Evolutionary conservation across 2,888 invertebrate genomes (phyloP), one percentile per base, ranked within the genome.

Genomic region (Vannuccia rotundouncinata): DNA sequence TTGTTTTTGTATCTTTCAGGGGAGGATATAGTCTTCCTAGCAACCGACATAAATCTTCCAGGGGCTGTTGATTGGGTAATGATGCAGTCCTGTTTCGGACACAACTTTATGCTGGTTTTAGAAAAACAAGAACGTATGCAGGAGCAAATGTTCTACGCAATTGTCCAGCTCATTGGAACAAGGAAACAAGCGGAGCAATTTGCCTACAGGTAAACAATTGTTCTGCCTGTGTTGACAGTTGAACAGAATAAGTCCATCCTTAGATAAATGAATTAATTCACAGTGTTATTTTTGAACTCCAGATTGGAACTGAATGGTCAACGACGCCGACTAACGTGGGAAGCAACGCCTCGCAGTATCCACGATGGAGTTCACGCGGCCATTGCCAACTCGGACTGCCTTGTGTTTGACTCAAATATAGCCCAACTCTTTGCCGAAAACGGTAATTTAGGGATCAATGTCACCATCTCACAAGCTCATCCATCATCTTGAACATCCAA

Each of bases 11-110:
- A 81, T 73, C 31, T 84, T 84, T 59, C 84, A 92, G 93, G 93
- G 78, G 99, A 99, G 89, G 99, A 99, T 88, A 99, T 99, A 85
- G 99, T 99, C 78, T 99, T 99, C 89, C 90, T 99, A 84, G 99
- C 99, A 0, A 99, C 99, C 59, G 99, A 99, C 89, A 99, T 99
- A 82, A 99, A 98, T 90, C 91, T 99, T 83, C 98, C 98, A 2
- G 99, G 99, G 81, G 98, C 97, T 31, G 97, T 98, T 10, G 97
- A 98, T 89, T 98, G 97, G 97, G 90, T 90, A 0, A 99, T 99
- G 99, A 99, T 99, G 98, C 99, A 99, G 89, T 95, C 95, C 30
- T 99, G 99, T 89, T 99, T 98, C 88, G 95, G 95, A 80, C 96
- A 96, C 87, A 95, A 98, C 89, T 99, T 99, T 87, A 99, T 99